Conservation (phyloP, 2,888 invertebrate species). For the Calliopum simillimum region DNA sequence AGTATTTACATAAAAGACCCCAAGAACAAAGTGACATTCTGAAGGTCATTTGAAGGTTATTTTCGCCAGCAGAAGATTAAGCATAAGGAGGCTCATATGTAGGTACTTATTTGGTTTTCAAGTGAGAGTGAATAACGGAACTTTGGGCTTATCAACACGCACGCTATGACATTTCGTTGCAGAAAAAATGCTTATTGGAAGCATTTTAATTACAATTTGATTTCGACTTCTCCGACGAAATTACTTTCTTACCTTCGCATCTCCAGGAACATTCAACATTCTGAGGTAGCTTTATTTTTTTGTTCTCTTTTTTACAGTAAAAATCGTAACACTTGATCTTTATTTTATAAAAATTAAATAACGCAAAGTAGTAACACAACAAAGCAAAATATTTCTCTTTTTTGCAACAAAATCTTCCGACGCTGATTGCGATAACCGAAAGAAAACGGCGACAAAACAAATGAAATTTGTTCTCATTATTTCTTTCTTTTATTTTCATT, state of each 20-base stretch:
- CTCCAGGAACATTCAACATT: conserved; percentile 64
- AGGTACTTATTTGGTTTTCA: not conserved
- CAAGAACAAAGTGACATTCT: not conserved
- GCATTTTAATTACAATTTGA: not conserved
- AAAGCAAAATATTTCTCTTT: not conserved
- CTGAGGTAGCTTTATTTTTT: conserved; percentile 30
- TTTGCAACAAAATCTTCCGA: too few relatives aligned
- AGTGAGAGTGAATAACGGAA: not conserved
- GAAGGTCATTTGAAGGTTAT: conserved; percentile 41
- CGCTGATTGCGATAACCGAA: too few relatives aligned
- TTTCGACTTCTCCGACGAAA: not conserved
- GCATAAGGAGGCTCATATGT: not conserved
- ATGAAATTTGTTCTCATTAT: too few relatives aligned
- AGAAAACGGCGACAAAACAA: too few relatives aligned
- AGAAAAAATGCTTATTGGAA: not conserved
- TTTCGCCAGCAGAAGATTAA: not conserved
- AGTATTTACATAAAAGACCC: too few relatives aligned
- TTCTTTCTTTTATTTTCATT: too few relatives aligned
- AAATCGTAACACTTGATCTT: conserved; percentile 19
- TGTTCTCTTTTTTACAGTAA: conserved; percentile 34
- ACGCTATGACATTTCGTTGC: not conserved
- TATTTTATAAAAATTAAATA: not conserved
- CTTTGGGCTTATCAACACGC: not conserved
- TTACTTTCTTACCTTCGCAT: conserved; percentile 58
- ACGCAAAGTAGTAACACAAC: not conserved